Evolutionary conservation across 1,140 invertebrate species (phyloP), one percentile per base, ranked within the genome.

Genomic region (Sarcophaga peregrina): DNA sequence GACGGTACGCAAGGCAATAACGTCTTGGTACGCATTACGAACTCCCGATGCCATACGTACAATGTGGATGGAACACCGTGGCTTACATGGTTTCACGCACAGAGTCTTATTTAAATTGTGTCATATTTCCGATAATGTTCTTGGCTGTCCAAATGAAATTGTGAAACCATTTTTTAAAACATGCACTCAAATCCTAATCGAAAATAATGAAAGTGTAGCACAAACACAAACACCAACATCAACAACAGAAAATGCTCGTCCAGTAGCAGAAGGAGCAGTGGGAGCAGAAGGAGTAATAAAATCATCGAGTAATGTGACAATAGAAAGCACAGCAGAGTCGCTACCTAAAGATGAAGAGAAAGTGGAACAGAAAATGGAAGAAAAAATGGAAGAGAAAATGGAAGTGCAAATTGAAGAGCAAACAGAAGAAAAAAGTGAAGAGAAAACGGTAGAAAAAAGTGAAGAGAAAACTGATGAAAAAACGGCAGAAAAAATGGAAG

Each of bases 1-100:
- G 58, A 90, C 89, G 0, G 78, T 84, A 6, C 86, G 86, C 8
- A 90, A 89, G 76, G 89, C 88, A 6, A 75, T 90, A 0, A 68
- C 86, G 0, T 81, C 84, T 0, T 90, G 89, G 89, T 90, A 90
- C 62, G 78, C 84, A 17, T 52, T 81, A 8, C 86, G 86, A 13
- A 58, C 88, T 1, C 13, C 87, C 0, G 86, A 85, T 2, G 72
- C 62, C 0, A 48, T 90, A 58, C 78, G 86, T 7, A 82, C 86
- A 25, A 80, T 88, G 85, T 90, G 87, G 87, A 82, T 85, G 0
- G 11, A 80, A 17, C 46, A 86, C 85, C 37, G 68, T 52, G 15
- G 78, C 37, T 20, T 73, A 81, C 83, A 15, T 81, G 13, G 68
- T 25, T 85, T 83, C n/a, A 83, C 84, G 25, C 88, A 90, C 72